Conservation (phyloP, 2,797 vertebrate species). For the Falco cherrug region DNA sequence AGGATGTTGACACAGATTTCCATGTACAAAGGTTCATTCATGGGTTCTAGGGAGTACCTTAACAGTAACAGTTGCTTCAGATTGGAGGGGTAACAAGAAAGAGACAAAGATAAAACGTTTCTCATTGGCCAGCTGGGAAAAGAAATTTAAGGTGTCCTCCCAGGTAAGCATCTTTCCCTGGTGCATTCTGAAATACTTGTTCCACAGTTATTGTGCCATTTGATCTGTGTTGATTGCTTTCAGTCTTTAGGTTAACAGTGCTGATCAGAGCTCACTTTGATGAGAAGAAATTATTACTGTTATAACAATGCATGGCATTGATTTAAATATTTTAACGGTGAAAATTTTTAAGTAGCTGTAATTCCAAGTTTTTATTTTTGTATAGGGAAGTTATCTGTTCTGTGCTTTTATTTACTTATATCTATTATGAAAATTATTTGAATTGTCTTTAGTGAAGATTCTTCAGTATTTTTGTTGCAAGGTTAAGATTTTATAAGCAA, state of each 20-base stretch:
- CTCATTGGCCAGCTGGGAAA: not conserved
- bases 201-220: not conserved
- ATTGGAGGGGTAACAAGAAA: not conserved
- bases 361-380: not conserved
- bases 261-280: not conserved
- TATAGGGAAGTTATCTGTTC: not conserved
- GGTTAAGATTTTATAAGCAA: not conserved
- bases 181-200: not conserved
- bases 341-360: not conserved
- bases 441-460: not conserved
- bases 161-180: not conserved
- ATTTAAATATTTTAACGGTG: not conserved
- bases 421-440: not conserved
- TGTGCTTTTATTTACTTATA: not conserved
- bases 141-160: not conserved
- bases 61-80: not conserved
- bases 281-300: not conserved
- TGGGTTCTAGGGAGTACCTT: not conserved
- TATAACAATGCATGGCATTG: not conserved
- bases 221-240: not conserved
- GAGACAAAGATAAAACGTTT: not conserved
- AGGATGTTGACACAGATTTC: not conserved
- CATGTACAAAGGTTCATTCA: not conserved
- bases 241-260: not conserved
- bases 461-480: not conserved